Base-by-base conservation (phyloP, 1,140 invertebrate genomes). In the Chironomus tepperi region DNA sequence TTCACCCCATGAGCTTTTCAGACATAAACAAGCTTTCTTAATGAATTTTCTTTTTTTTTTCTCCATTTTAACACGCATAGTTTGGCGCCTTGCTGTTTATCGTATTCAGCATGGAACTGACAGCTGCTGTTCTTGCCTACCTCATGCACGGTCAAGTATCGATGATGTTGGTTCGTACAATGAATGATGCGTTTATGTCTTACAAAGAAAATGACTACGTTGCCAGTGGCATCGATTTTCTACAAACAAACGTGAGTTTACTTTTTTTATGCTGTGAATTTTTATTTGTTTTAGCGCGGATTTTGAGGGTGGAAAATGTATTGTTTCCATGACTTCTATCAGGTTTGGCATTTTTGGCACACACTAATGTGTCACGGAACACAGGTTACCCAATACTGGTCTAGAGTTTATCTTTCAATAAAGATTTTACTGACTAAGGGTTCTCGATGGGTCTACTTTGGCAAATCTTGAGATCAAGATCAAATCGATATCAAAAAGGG, bases 21-120 rank as follows among this genome's bases (percentile, higher is more conserved):
- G 7, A 16, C 12, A 70, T 16, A 42, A 43, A 65, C 57, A 15
- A 47, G 12, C 5, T 15, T 34, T 42, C 65, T 18, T 19, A 42
- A 15, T 7, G 34, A 73, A 67, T 78, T 77, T 77, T 73, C 64
- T 75, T 82, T 86, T 47, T 47, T 9, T 3, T 47, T 47, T 10
- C 8, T 10, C 2, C 8, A 1, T 47, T 47, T 47, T 2, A 47
- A 47, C 15, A 10, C 43, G 24, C 3, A 57, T 79, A 95, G 93
- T 97, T 95, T 84, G 91, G 91, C 80, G 86, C 92, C 10, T 87
- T 91, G 43, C 83, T 96, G 75, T 87, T 86, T 6, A 70, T 93
- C 65, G 89, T 96, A 7, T 88, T 96, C 74, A 84, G 95, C 42
- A 78, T 96, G 80, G 93, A 96, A 84, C 83, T 96, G 5, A 87